These are phyloP conservation scores for Peribatodes rhomboidaria DNA, from an alignment of 2,888 invertebrate genomes.

Conservation along the genomic window DNA sequence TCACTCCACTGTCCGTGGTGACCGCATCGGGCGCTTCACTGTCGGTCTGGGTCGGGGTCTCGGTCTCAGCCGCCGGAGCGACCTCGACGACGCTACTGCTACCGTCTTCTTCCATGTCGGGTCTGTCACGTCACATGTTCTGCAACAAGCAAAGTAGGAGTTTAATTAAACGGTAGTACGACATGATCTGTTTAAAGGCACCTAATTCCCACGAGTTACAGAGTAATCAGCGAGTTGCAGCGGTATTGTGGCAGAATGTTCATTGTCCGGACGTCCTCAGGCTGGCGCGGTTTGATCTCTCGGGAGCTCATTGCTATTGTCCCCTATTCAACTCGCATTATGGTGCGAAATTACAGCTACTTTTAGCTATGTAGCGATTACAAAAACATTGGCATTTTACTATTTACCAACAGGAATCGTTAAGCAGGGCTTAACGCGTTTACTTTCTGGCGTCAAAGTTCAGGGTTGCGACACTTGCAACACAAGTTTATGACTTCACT, in stretches of 20 bases:
- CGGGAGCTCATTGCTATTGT: constrained; percentile 71
- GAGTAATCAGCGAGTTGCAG: constrained; percentile 66
- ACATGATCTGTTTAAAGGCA: constrained; percentile 16
- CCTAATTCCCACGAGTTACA: constrained; percentile 42
- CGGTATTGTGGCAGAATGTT: constrained; percentile 59
- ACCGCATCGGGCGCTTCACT: constrained; percentile 56
- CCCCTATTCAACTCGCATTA: constrained; percentile 54
- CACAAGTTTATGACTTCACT: constrained; percentile 61
- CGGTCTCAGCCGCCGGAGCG: constrained; percentile 54
- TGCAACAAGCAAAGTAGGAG: constrained; percentile 69
- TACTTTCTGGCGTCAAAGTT: constrained; percentile 54
- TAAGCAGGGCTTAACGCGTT: constrained; percentile 39
- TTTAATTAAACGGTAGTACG: constrained; percentile 34
- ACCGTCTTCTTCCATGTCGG: constrained; percentile 75
- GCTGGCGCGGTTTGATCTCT: constrained; percentile 60
- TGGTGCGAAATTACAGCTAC: constrained; percentile 30
- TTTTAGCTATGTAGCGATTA: constrained; percentile 10
- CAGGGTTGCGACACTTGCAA: constrained; percentile 50
- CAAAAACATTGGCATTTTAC: constrained; percentile 13
- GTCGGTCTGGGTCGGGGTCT: constrained; percentile 57
- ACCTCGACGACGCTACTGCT: constrained; percentile 59
- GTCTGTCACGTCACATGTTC: constrained; percentile 76
- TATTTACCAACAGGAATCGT: constrained; percentile 11
- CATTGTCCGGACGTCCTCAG: constrained; percentile 62
- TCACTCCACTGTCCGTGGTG: constrained; percentile 46